Evolutionary conservation across 1,140 invertebrate species (phyloP).

Genomic region (Sycobia sp.): DNA sequence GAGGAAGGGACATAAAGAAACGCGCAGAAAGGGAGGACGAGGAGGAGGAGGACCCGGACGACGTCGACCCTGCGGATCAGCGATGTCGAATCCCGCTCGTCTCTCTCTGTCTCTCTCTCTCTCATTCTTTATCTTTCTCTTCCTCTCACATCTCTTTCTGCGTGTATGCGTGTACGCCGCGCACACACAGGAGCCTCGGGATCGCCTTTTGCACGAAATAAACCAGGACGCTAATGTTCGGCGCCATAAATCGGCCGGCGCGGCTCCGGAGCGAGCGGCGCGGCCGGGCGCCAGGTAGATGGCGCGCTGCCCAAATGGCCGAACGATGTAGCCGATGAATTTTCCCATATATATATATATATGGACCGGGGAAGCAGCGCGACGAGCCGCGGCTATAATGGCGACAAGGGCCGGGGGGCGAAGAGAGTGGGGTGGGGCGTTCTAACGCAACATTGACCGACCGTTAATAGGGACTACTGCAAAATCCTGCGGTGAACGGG

Average conservation of each 20-base stretch:
- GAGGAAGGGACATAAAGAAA: not conserved
- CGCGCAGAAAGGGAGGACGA: not conserved
- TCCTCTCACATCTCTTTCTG: no score
- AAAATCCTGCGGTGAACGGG: no score
- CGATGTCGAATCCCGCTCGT: constrained; percentile 33
- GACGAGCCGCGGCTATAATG: not conserved
- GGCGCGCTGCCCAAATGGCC: constrained; percentile 49
- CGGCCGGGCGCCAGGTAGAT: constrained; percentile 45
- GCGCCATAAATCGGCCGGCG: constrained; percentile 41
- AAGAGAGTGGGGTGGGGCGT: no score
- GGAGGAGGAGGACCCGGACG: not conserved
- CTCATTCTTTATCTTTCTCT: no score
- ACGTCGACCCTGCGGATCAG: constrained; percentile 25
- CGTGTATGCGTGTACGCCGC: no score
- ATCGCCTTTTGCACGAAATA: constrained; percentile 38
- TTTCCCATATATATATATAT: no score
- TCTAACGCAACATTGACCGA: no score
- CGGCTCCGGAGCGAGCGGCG: constrained; percentile 24
- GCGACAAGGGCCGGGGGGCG: no score
- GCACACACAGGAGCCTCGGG: no score
- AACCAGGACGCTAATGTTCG: constrained; percentile 41
- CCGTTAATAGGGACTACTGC: no score
- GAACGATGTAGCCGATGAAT: constrained; percentile 44
- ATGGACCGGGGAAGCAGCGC: constrained; percentile 5
- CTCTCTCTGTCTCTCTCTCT: no score